These are phyloP conservation scores for Sialis fuliginosa DNA, from an alignment of 2,888 invertebrate genomes.

Conservation along the genomic window DNA sequence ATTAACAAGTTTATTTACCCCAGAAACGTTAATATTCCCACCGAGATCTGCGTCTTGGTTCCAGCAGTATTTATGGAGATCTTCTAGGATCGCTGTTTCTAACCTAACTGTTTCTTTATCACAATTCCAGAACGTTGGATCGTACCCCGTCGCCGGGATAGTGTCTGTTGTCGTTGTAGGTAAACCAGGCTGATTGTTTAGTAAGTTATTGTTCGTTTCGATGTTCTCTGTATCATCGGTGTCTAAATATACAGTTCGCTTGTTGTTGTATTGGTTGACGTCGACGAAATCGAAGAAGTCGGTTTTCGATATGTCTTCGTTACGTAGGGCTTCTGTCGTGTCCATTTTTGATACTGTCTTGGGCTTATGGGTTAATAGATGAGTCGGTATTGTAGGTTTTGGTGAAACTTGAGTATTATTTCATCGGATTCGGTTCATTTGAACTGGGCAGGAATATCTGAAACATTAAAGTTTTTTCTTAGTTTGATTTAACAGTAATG, in stretches of 20 bases:
- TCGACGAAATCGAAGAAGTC: slow-evolving; percentile 83
- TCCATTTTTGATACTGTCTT: slow-evolving; percentile 46
- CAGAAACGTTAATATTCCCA: slow-evolving; percentile 28
- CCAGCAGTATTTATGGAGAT: slow-evolving; percentile 74
- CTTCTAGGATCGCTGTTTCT: slow-evolving; percentile 62
- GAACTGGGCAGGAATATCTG: too few species aligned
- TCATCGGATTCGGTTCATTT: too few species aligned
- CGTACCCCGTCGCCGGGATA: slow-evolving; percentile 16
- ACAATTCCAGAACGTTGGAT: slow-evolving; percentile 41
- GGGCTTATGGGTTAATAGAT: too few species aligned
- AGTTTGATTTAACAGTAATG: too few species aligned
- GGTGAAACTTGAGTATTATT: too few species aligned
- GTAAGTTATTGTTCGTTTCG: slow-evolving; percentile 36
- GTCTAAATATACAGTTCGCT: slow-evolving; percentile 40
- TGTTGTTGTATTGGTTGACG: slow-evolving; percentile 54
- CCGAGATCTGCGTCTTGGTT: slow-evolving; percentile 39
- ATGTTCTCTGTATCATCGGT: slow-evolving; percentile 29
- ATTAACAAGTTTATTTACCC: slow-evolving; percentile 16
- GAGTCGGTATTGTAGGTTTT: too few species aligned
- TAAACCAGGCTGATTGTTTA: not conserved
- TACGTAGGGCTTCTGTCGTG: slow-evolving; percentile 61
- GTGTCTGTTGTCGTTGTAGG: slow-evolving; percentile 27
- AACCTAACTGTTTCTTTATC: slow-evolving; percentile 56
- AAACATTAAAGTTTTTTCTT: too few species aligned
- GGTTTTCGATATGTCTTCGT: slow-evolving; percentile 70